These are phyloP conservation scores for Bergia puertoricense DNA, from an alignment of 92 coral and sea anemone species.

Conservation along the genomic window DNA sequence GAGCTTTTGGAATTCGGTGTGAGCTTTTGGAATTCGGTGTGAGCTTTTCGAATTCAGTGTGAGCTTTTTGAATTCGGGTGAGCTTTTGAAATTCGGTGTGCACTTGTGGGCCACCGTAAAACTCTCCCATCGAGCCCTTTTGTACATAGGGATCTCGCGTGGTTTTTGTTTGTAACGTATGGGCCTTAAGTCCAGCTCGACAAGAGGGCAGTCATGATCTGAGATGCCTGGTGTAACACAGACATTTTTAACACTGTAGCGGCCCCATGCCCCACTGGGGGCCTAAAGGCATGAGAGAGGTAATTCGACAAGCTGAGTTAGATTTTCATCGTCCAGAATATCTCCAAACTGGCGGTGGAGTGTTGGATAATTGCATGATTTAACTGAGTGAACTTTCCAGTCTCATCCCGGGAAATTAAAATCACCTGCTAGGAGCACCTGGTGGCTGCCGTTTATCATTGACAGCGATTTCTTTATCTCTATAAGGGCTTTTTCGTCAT, in stretches of 20 bases:
- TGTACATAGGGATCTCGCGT: conserved; percentile 43
- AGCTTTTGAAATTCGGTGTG: no score
- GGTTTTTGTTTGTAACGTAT: conserved; percentile 41
- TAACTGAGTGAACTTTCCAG: conserved; percentile 51
- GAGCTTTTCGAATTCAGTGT: no score
- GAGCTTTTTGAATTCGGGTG: no score
- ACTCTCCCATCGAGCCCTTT: conserved; percentile 50
- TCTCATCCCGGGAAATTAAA: conserved; percentile 48
- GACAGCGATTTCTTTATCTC: conserved; percentile 24
- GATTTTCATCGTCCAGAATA: conserved; percentile 34
- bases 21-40: no score
- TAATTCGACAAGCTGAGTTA: no score
- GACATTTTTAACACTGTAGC: conserved; percentile 36
- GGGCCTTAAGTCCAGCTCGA: conserved; percentile 43
- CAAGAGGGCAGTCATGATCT: conserved; percentile 57
- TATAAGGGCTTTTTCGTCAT: conserved; percentile 44
- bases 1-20: no score
- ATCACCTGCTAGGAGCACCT: no score
- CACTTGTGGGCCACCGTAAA: no score
- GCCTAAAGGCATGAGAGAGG: no score
- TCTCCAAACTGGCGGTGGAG: conserved; percentile 66
- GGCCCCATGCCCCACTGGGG: neutral
- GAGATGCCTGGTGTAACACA: conserved; percentile 52
- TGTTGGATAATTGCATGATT: conserved; percentile 43
- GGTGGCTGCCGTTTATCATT: no score